Percentiles rank a stretch among this genome's conserved stretches.
Evolutionary conservation across 2,888 invertebrate species (phyloP).

Genomic region (Orthonevra nobilis): DNA sequence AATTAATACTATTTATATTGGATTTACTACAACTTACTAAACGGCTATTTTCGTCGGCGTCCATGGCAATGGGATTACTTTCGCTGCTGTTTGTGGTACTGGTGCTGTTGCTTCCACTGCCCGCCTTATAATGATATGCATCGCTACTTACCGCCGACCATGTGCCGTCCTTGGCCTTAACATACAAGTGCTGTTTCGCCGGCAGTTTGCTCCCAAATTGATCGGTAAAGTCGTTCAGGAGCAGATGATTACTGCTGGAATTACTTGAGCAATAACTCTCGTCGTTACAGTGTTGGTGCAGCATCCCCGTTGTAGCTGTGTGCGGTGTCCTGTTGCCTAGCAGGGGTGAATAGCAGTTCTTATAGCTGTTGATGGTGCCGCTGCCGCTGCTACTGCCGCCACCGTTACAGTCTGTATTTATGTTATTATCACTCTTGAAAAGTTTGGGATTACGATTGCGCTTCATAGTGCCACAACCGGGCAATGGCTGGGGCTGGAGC

Average conservation of each 20-base stretch:
- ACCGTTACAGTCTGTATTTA: slow-evolving; percentile 74
- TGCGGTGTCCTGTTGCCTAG: slow-evolving; percentile 37
- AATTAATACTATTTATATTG: slow-evolving; percentile 72
- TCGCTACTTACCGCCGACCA: slow-evolving; percentile 79
- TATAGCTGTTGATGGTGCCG: slow-evolving; percentile 52
- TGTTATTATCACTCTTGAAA: slow-evolving; percentile 80
- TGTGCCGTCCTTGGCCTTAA: slow-evolving; percentile 79
- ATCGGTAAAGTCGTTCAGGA: slow-evolving; percentile 60
- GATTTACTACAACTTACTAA: slow-evolving; percentile 71
- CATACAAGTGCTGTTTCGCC: slow-evolving; percentile 78
- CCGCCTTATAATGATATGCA: slow-evolving; percentile 78
- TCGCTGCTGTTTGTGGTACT: slow-evolving; percentile 73
- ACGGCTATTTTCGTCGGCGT: slow-evolving; percentile 66
- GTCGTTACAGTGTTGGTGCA: slow-evolving; percentile 52
- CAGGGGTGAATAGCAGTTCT: slow-evolving; percentile 59
- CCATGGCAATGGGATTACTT: slow-evolving; percentile 62
- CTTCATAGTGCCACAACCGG: slow-evolving; percentile 75
- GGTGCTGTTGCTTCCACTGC: slow-evolving; percentile 62
- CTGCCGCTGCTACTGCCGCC: slow-evolving; percentile 58
- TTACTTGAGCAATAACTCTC: slow-evolving; percentile 75
- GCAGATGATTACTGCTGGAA: slow-evolving; percentile 68
- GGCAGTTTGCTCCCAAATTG: slow-evolving; percentile 78
- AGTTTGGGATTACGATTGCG: slow-evolving; percentile 79
- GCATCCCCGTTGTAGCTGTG: background rate
- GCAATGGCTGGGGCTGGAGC: slow-evolving; percentile 32